Evolutionary conservation across 2,888 invertebrate species (phyloP).

Genomic region (Globia sparganii): DNA sequence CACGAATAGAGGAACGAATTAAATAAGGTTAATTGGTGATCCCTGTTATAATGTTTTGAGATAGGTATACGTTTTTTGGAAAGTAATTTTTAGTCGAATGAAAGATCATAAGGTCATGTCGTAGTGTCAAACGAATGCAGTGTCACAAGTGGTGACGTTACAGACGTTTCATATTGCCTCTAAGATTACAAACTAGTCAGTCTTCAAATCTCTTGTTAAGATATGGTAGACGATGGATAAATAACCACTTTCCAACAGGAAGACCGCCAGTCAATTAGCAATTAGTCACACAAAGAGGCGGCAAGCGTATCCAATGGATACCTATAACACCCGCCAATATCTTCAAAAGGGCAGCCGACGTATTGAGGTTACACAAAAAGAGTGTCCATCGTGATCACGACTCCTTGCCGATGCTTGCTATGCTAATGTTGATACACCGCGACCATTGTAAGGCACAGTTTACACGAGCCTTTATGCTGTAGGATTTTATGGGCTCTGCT

Average conservation of each 20-base stretch:
- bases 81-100: no score
- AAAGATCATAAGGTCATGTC: no score
- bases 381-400: constrained; percentile 54
- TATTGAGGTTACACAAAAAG: constrained; percentile 43
- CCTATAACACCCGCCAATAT: not conserved
- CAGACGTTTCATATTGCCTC: not conserved
- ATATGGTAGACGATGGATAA: not conserved
- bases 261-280: not conserved
- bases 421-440: constrained; percentile 42
- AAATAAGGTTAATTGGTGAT: no score
- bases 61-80: no score
- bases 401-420: constrained; percentile 23
- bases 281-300: constrained; percentile 16
- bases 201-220: not conserved
- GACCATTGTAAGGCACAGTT: constrained; percentile 5
- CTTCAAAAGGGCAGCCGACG: constrained; percentile 51
- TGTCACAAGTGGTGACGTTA: not conserved
- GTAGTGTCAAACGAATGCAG: no score
- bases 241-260: not conserved
- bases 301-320: not conserved
- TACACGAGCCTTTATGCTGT: not conserved
- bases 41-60: no score
- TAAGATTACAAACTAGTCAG: not conserved
- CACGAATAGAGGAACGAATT: no score
- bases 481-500: not conserved